Percentiles rank a stretch among this genome's conserved stretches.
phyloP scores from a whole-genome alignment of 1,140 invertebrate species.

The Drosophila auraria region DNA sequence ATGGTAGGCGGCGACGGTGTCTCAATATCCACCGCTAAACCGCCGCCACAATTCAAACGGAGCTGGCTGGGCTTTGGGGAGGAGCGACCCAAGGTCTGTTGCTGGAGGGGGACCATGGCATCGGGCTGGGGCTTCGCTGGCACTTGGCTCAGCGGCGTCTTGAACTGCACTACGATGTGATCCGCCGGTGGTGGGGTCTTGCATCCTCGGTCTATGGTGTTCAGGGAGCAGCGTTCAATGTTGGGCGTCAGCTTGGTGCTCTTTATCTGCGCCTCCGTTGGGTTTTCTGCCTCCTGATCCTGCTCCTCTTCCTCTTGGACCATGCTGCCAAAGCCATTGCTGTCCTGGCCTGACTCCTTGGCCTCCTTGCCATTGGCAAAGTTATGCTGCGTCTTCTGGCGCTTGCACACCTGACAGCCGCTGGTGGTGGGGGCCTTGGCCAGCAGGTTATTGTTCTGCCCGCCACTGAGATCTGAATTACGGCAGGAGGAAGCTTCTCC shows the following conservation, averaged over 20 bases:
- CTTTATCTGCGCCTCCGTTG: slow-evolving; percentile 9
- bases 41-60: slow-evolving; percentile 41
- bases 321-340: slow-evolving; percentile 28
- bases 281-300: slow-evolving; percentile 26
- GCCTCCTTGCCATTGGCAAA: slow-evolving; percentile 32
- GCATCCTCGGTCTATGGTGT: slow-evolving; percentile 37
- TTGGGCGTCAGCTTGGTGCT: slow-evolving; percentile 74
- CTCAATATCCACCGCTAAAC: slow-evolving; percentile 40
- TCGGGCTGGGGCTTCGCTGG: slow-evolving; percentile 60
- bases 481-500: slow-evolving; percentile 9
- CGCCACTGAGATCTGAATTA: slow-evolving; percentile 35
- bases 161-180: slow-evolving; percentile 69
- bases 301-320: slow-evolving; percentile 24
- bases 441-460: slow-evolving; percentile 58
- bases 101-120: slow-evolving; percentile 38
- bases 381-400: slow-evolving; percentile 83
- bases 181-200: slow-evolving; percentile 60
- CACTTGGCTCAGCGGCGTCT: slow-evolving; percentile 70
- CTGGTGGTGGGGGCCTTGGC: slow-evolving; percentile 42
- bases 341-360: background rate
- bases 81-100: background rate
- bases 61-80: slow-evolving; percentile 61
- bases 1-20: slow-evolving; percentile 54
- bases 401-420: slow-evolving; percentile 80
- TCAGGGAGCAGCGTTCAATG: slow-evolving; percentile 69